Conservation (phyloP, 1,140 invertebrate species). For the Elymnias hypermnestra region DNA sequence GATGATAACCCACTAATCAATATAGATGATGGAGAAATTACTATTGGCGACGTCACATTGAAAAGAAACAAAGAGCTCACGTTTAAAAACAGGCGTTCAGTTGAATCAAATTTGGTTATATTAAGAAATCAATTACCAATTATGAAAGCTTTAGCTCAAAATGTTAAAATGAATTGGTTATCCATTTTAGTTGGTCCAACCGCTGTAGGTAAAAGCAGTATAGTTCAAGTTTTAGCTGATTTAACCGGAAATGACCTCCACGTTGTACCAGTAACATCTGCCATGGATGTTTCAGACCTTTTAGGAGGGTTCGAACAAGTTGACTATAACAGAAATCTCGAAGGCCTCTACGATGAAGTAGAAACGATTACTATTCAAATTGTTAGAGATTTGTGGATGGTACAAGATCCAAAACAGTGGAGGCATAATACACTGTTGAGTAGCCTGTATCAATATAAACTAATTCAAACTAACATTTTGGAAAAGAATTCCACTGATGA, state of each 20-base stretch:
- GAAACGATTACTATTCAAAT: slow-evolving; percentile 48
- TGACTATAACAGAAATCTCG: slow-evolving; percentile 66
- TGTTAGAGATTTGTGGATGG: slow-evolving; percentile 44
- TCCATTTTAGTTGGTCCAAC: slow-evolving; percentile 89
- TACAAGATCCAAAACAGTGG: slow-evolving; percentile 28
- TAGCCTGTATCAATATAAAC: slow-evolving; percentile 45
- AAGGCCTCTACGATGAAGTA: slow-evolving; percentile 56
- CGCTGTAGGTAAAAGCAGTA: slow-evolving; percentile 88
- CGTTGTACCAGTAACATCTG: slow-evolving; percentile 90
- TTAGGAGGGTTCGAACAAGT: slow-evolving; percentile 98
- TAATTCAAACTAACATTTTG: slow-evolving; percentile 24
- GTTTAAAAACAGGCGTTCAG: slow-evolving; percentile 54
- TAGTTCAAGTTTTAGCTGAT: slow-evolving; percentile 86
- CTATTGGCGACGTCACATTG: slow-evolving; percentile 78
- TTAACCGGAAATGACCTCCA: slow-evolving; percentile 85
- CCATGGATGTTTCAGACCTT: slow-evolving; percentile 96
- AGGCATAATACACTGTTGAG: slow-evolving; percentile 42
- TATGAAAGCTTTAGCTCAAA: slow-evolving; percentile 87
- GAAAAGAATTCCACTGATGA: slow-evolving; percentile 70
- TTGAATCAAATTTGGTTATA: slow-evolving; percentile 76
- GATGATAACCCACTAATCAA: slow-evolving; percentile 67
- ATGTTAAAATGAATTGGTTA: slow-evolving; percentile 94
- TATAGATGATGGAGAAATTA: slow-evolving; percentile 73
- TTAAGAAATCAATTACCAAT: slow-evolving; percentile 81
- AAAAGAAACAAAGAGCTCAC: slow-evolving; percentile 57